Evolutionary conservation across 2,888 invertebrate genomes (phyloP), one percentile per base, ranked within the genome.

Genomic region (Hemaris fuciformis): DNA sequence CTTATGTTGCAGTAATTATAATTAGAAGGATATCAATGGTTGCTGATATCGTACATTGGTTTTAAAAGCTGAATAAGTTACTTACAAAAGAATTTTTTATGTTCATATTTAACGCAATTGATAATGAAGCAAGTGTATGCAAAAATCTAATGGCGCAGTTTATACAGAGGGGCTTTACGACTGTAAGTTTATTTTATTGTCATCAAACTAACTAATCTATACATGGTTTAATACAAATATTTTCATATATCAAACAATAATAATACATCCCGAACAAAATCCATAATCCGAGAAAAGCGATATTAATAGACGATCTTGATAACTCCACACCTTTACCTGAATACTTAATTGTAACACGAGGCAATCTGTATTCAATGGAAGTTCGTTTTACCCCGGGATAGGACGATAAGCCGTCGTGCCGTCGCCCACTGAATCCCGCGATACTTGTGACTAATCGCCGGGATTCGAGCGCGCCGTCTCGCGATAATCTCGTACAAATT

Each of bases 401-500:
- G 71, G 66, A 75, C 79, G 87, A 88, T 88, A 88, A 88, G 87
- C 87, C 75, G 66, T 53, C 15, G 20, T n/a, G 59, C 56, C 56
- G 62, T 60, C 62, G 66, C 68, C 62, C 64, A 62, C 66, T 70
- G 74, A 73, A 76, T 86, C 84, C 80, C 83, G 87, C 86, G 88
- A 88, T 88, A 85, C 88, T 90, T 87, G 88, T 88, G 89, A 91
- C 91, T 91, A 91, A 91, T 91, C 91, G 90, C 81, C 74, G 78
- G 90, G 91, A 89, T 90, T 88, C 78, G 79, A 81, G 81, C 83
- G 80, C 81, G 76, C 82, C 88, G 88, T 86, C 87, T 87, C 84
- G 81, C 81, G 89, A 87, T 91, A 91, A 91, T 91, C 90, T 88
- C 77, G 84, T 83, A 84, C 88, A 88, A 91, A 89, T 89, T 89